Conservation (phyloP, 2,888 invertebrate species). For the Erannis defoliaria region DNA sequence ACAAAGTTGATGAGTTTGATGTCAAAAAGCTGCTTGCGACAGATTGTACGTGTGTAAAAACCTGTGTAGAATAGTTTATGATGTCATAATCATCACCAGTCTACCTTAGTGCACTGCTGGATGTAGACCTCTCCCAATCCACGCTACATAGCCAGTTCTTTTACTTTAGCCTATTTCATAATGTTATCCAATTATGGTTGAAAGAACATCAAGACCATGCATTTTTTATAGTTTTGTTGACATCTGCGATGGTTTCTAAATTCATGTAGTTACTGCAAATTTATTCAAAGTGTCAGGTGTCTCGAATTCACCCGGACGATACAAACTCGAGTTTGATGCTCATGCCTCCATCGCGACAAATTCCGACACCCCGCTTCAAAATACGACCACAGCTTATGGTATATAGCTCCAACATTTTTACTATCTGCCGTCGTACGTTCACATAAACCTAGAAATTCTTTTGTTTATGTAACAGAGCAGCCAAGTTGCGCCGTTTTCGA, state of each 20-base stretch:
- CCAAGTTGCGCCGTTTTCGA: slow-evolving; percentile 59
- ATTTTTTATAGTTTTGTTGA: slow-evolving; percentile 67
- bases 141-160: too few relatives aligned
- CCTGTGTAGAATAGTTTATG: too few relatives aligned
- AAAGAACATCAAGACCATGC: slow-evolving; percentile 19
- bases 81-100: too few relatives aligned
- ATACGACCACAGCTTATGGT: slow-evolving; percentile 53
- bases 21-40: too few relatives aligned
- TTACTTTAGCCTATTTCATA: too few relatives aligned
- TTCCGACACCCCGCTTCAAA: slow-evolving; percentile 49
- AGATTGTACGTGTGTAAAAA: too few relatives aligned
- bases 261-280: slow-evolving; percentile 75
- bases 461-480: slow-evolving; percentile 59
- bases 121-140: too few relatives aligned
- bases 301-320: slow-evolving; percentile 65
- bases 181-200: not conserved
- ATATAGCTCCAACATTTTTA: slow-evolving; percentile 53
- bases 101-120: too few relatives aligned
- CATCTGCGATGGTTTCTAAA: slow-evolving; percentile 72
- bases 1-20: too few relatives aligned
- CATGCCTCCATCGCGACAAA: slow-evolving; percentile 56
- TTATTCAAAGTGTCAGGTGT: slow-evolving; percentile 82
- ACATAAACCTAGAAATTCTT: slow-evolving; percentile 51
- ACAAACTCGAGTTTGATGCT: slow-evolving; percentile 58
- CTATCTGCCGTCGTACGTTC: slow-evolving; percentile 34